phyloP scores from a whole-genome alignment of 2,888 invertebrate genomes.

The Cheilosia impressa region DNA sequence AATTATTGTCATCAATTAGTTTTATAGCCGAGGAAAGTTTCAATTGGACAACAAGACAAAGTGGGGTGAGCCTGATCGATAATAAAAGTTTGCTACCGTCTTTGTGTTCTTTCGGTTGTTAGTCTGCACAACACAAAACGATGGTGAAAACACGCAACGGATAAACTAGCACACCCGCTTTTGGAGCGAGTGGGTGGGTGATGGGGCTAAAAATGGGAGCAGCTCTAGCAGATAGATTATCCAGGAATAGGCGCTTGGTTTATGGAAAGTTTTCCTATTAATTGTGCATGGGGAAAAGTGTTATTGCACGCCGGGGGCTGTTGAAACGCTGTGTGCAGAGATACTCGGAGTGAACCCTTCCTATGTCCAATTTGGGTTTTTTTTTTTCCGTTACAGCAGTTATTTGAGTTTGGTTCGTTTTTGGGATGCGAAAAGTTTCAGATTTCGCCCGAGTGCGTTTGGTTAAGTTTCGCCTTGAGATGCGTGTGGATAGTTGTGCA shows the following conservation, averaged over 20 bases:
- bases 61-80: slow-evolving; percentile 47
- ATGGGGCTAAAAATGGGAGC: not conserved
- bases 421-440: slow-evolving; percentile 26
- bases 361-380: slow-evolving; percentile 12
- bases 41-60: slow-evolving; percentile 56
- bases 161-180: not conserved
- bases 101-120: not conserved
- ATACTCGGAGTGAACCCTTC: slow-evolving; percentile 26
- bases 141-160: slow-evolving; percentile 10
- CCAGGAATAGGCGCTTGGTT: slow-evolving; percentile 47
- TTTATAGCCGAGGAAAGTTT: slow-evolving; percentile 65
- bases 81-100: slow-evolving; percentile 50
- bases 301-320: slow-evolving; percentile 64
- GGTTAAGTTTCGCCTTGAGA: slow-evolving; percentile 28
- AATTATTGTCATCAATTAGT: slow-evolving; percentile 73
- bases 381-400: slow-evolving; percentile 4
- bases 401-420: slow-evolving; percentile 3
- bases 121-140: not conserved
- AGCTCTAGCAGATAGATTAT: not conserved
- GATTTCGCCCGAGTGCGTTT: slow-evolving; percentile 32
- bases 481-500: slow-evolving; percentile 26
- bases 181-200: not conserved
- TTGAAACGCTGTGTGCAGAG: slow-evolving; percentile 1
- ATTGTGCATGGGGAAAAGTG: slow-evolving; percentile 61
- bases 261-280: slow-evolving; percentile 68